A percentile compares a stretch with the other conserved stretches of the same genome.
phyloP scores from a whole-genome alignment of 2,888 invertebrate genomes.

The Rotaria sp. region DNA sequence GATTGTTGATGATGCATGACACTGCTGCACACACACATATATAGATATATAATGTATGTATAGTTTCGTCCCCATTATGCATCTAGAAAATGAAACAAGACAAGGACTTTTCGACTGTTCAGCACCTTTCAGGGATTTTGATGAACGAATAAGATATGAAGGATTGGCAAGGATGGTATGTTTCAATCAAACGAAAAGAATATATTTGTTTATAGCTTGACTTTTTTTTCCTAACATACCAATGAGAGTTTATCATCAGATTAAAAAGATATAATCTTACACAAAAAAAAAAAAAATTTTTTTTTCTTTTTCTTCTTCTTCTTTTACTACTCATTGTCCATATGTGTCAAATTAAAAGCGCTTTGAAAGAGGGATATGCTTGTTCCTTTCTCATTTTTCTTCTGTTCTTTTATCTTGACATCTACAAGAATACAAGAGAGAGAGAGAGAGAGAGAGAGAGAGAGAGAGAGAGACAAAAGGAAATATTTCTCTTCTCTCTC shows the following conservation, averaged over 20 bases:
- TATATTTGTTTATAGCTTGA: not conserved
- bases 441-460: not conserved
- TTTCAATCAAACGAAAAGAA: not conserved
- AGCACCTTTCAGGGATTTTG: not conserved
- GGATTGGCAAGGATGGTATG: not conserved
- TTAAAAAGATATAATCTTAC: not conserved
- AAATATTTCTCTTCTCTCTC: not conserved
- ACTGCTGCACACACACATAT: not conserved
- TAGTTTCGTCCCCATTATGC: not conserved
- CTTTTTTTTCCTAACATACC: not conserved
- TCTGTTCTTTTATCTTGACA: not conserved
- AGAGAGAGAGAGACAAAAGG: no score
- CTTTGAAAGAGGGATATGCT: not conserved
- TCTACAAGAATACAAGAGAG: not conserved
- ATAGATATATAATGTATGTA: no score
- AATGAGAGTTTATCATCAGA: not conserved
- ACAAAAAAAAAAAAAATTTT: no score
- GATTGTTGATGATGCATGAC: constrained; percentile 8
- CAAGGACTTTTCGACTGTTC: not conserved
- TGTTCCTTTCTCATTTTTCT: no score
- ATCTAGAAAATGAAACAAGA: constrained; percentile 10
- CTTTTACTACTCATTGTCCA: not conserved
- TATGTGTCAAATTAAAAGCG: not conserved
- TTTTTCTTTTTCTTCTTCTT: not conserved
- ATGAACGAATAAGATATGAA: not conserved